Evolutionary conservation across 2,797 vertebrate genomes (phyloP).

Genomic region (Cyclura pinguis): DNA sequence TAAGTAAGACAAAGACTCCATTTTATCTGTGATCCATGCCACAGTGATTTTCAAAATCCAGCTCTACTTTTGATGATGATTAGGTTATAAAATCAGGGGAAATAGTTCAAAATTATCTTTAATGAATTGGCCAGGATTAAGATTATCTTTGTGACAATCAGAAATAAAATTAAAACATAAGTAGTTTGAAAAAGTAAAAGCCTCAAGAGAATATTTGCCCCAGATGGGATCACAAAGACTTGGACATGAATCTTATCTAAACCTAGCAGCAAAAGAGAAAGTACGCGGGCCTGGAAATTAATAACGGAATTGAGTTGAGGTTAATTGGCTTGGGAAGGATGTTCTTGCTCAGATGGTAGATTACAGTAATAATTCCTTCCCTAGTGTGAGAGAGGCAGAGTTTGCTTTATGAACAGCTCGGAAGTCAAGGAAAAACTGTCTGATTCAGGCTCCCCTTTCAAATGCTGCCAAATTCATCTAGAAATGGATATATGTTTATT

Average conservation of each 20-base stretch:
- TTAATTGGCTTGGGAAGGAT: slow-evolving; percentile 26
- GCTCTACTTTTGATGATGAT: slow-evolving; percentile 17
- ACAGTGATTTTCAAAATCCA: slow-evolving; percentile 2
- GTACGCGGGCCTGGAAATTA: not conserved
- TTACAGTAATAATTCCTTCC: slow-evolving; percentile 21
- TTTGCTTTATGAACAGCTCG: slow-evolving; percentile 23
- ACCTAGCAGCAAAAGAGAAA: slow-evolving; percentile 11
- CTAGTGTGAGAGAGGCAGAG: slow-evolving; percentile 2
- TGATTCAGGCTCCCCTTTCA: not conserved
- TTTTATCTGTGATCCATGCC: not conserved
- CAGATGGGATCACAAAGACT: slow-evolving; percentile 10
- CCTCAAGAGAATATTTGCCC: not conserved
- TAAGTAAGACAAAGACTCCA: slow-evolving; percentile 13
- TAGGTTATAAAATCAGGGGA: slow-evolving; percentile 28
- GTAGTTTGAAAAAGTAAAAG: slow-evolving; percentile 28
- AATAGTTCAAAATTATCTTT: slow-evolving; percentile 36
- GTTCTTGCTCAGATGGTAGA: not conserved
- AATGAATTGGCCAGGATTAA: slow-evolving; percentile 41
- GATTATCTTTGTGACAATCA: slow-evolving; percentile 35
- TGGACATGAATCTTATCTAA: slow-evolving; percentile 13
- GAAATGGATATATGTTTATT: not conserved
- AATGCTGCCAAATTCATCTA: not conserved
- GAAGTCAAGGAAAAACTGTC: not conserved
- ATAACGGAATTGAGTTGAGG: slow-evolving; percentile 3
- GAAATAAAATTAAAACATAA: slow-evolving; percentile 34